Evolutionary conservation across 2,888 invertebrate genomes (phyloP).

Genomic region (Baronia brevicornis): DNA sequence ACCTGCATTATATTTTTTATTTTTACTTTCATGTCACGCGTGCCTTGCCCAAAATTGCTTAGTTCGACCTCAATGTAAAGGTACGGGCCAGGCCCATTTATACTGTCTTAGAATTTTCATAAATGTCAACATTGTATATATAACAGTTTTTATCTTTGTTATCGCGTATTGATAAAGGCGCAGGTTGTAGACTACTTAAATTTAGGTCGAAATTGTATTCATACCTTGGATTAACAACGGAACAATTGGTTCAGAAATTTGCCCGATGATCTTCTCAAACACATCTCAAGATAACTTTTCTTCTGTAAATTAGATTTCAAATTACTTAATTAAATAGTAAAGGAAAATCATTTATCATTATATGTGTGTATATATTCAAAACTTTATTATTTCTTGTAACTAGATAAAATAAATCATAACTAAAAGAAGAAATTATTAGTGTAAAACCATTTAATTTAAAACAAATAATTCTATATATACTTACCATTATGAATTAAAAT

Average conservation of each 20-base stretch:
- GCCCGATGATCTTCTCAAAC: neutral
- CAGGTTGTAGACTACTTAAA: slow-evolving; percentile 45
- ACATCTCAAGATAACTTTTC: neutral
- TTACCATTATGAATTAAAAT: slow-evolving; percentile 2
- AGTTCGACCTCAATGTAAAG: slow-evolving; percentile 9
- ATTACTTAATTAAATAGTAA: too few species aligned
- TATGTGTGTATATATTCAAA: too few species aligned
- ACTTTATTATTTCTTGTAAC: too few species aligned
- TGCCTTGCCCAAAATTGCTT: slow-evolving; percentile 15
- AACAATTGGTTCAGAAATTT: slow-evolving; percentile 13
- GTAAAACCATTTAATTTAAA: too few species aligned
- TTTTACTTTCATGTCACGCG: slow-evolving; percentile 37
- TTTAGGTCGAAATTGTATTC: slow-evolving; percentile 53
- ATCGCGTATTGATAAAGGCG: slow-evolving; percentile 61
- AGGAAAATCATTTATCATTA: slow-evolving; percentile 5
- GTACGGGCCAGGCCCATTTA: slow-evolving; percentile 6
- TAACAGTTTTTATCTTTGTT: slow-evolving; percentile 66
- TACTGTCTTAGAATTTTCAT: slow-evolving; percentile 19
- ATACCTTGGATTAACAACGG: slow-evolving; percentile 29
- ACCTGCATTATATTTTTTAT: slow-evolving; percentile 30
- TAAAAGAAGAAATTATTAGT: too few species aligned
- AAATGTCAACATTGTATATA: slow-evolving; percentile 35
- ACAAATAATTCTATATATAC: neutral
- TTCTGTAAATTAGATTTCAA: slow-evolving; percentile 7
- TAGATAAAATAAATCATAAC: too few species aligned